Base-by-base conservation (phyloP, 1,140 invertebrate genomes). In the Drosophila bipectinata region DNA sequence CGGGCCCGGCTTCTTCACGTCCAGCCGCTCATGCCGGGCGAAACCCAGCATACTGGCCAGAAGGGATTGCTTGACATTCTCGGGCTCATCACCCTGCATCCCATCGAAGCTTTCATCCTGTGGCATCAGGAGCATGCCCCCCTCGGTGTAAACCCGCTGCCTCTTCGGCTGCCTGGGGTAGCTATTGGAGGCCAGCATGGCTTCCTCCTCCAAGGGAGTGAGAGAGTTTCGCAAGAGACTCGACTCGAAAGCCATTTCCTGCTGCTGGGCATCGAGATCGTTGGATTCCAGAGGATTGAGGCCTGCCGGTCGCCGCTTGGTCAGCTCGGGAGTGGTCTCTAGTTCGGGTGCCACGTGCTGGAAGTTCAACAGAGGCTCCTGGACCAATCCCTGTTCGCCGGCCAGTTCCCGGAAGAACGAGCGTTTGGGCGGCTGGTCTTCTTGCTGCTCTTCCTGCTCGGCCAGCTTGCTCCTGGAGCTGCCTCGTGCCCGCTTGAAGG, bases 1-100 rank as follows among this genome's bases (percentile, higher is more conserved):
- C 21, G 97, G 97, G 32, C 97, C 97, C 2, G 97, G 97, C 93
- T 98, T 98, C 92, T 98, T 98, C n/a, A 98, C 97, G 92, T 98
- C 97, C 39, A 98, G 93, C 78, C 97, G 94, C 93, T 98, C 97
- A 62, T 95, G 94, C 77, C 97, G 94, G 73, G 96, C 95, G 92
- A 98, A 98, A 30, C 96, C 95, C 93, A 94, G 92, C 80, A 92
- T 91, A 26, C 87, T 91, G 41, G 83, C 89, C 41, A 92, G 41
- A 1, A 92, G 67, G 15, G 83, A 37, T 15, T 88, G 79, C 39
- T 88, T 88, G 1, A 82, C 24, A 90, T 93, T 93, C 18, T 90
- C 77, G 81, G 92, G 91, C 24, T 90, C 79, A 15, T 83, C 88
- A 0, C 63, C 72, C 56, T 88, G 79, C 75, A 84, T 85, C n/a